Percentiles rank a stretch among this genome's conserved stretches.
phyloP scores from a whole-genome alignment of 2,797 vertebrate species.

The Sebastiscus tertius region DNA sequence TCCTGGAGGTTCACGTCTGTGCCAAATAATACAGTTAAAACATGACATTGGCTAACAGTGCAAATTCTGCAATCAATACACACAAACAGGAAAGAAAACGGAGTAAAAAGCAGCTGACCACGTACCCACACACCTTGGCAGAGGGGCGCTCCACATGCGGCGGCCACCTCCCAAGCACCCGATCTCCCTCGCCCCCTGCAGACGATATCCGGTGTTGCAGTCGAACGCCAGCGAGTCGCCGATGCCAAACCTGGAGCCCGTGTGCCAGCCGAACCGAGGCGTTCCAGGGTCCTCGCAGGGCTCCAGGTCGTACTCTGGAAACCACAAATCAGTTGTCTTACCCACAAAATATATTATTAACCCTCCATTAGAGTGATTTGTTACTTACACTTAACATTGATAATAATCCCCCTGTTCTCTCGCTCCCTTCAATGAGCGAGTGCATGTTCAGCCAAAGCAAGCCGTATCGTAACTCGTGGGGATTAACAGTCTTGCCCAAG shows the following conservation, averaged over 20 bases:
- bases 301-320: constrained; percentile 93
- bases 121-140: constrained; percentile 99
- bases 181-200: constrained; percentile 91
- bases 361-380: background rate
- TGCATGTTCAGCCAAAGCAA: constrained; percentile 22
- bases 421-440: background rate
- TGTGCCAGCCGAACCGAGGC: constrained; percentile 89
- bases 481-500: constrained; percentile 42
- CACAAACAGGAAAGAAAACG: constrained; percentile 39
- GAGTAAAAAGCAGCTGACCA: constrained; percentile 98
- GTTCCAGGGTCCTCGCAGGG: constrained; percentile 94
- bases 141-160: constrained; percentile 98
- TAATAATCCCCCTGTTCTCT: background rate
- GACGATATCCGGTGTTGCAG: constrained; percentile 93
- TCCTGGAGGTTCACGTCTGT: background rate
- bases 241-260: constrained; percentile 90
- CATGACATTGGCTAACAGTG: background rate
- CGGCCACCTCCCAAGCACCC: constrained; percentile 96
- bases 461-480: background rate
- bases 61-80: constrained; percentile 11
- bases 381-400: background rate
- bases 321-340: background rate
- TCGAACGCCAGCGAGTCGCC: constrained; percentile 90
- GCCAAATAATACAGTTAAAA: constrained; percentile 3
- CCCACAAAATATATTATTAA: background rate